Conservation (phyloP, 1,140 invertebrate genomes). For the Drosophila arizonae region DNA sequence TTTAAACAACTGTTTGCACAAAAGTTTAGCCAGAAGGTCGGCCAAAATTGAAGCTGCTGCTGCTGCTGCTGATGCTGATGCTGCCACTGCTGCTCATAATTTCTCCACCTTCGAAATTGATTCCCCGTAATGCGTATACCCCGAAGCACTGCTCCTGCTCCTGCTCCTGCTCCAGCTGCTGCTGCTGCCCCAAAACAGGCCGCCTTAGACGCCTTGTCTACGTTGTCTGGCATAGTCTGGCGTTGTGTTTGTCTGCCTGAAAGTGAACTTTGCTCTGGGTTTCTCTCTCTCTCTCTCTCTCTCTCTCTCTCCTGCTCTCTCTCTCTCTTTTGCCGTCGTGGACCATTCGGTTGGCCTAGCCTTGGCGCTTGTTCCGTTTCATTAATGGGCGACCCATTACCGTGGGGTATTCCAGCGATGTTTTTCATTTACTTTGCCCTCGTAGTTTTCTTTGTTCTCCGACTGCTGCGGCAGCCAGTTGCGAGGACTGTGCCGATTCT, state of each 20-base stretch:
- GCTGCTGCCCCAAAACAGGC: background rate
- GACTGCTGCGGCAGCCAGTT: background rate
- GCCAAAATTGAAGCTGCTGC: conserved; percentile 20
- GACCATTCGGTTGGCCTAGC: conserved; percentile 3
- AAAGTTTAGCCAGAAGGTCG: conserved; percentile 78
- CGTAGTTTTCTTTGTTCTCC: conserved; percentile 63
- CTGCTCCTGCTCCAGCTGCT: too few species aligned
- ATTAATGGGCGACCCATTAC: conserved; percentile 71
- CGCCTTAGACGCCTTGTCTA: conserved; percentile 21
- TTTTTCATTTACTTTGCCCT: conserved; percentile 59
- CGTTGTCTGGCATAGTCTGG: conserved; percentile 53
- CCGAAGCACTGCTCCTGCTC: background rate
- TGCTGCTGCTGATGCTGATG: conserved; percentile 4
- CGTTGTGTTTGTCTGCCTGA: conserved; percentile 47
- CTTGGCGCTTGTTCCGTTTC: conserved; percentile 30
- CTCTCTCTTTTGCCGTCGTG: background rate
- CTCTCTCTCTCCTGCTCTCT: background rate
- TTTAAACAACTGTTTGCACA: conserved; percentile 81
- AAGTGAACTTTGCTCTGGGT: conserved; percentile 65
- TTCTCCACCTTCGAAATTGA: conserved; percentile 63
- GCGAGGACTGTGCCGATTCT: conserved; percentile 7
- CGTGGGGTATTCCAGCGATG: conserved; percentile 65
- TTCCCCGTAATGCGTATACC: conserved; percentile 65
- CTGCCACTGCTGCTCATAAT: conserved; percentile 56
- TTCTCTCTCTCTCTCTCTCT: background rate